Conservation (phyloP, 2,888 invertebrate species). For the Conistra vaccinii region DNA sequence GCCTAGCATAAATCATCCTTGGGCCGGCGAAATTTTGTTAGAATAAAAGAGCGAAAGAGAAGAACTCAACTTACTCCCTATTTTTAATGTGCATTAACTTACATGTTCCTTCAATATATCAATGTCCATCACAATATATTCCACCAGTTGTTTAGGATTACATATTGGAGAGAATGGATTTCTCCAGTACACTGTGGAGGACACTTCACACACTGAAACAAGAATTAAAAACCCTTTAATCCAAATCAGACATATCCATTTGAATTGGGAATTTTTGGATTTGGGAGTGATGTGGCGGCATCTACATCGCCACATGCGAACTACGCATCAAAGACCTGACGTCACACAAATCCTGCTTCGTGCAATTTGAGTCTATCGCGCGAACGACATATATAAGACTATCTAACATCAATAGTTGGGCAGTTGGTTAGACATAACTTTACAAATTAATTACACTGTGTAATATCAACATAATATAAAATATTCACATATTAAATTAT, state of each 20-base stretch:
- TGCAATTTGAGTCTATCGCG: no score
- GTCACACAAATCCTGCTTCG: no score
- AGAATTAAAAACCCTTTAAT: not conserved
- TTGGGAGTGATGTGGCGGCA: no score
- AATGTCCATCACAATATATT: constrained; percentile 98
- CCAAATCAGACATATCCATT: not conserved
- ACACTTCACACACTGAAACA: constrained; percentile 95
- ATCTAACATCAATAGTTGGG: no score
- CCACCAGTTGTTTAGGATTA: constrained; percentile 96
- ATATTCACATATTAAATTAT: no score
- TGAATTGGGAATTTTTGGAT: no score
- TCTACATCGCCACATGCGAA: no score
- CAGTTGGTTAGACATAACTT: no score
- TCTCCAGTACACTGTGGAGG: constrained; percentile 95
- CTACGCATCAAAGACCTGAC: no score
- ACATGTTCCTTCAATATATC: constrained; percentile 93
- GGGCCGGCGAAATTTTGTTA: not conserved
- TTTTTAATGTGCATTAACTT: constrained; percentile 67
- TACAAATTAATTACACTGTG: no score
- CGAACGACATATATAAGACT: no score
- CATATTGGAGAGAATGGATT: constrained; percentile 96
- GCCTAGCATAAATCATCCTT: not conserved
- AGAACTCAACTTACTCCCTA: not conserved
- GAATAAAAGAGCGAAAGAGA: not conserved
- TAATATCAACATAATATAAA: no score